Conservation (phyloP, 2,888 invertebrate genomes). For the Amblyteles armatorius region DNA sequence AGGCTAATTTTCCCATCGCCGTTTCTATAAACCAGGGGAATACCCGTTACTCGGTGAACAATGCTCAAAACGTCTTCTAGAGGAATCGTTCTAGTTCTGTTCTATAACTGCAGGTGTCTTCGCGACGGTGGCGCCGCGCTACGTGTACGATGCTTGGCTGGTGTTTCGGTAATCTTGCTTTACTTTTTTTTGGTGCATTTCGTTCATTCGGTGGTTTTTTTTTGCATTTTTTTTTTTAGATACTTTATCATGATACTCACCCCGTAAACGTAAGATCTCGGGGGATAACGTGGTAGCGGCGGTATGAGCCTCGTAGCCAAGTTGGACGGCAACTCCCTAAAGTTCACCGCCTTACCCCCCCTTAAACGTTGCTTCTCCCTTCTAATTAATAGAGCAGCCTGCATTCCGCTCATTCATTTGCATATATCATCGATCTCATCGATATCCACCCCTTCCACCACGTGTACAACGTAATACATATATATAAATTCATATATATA, state of each 20-base stretch:
- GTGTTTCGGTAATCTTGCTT: constrained; percentile 37
- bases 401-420: constrained; percentile 90
- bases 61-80: constrained; percentile 28
- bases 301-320: constrained; percentile 94
- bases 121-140: constrained; percentile 49
- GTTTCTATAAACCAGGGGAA: constrained; percentile 19
- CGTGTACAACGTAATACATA: constrained; percentile 65
- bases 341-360: constrained; percentile 91
- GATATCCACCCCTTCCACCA: constrained; percentile 71
- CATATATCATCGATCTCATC: constrained; percentile 76
- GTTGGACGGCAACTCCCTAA: constrained; percentile 93
- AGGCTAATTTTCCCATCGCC: constrained; percentile 26
- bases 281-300: constrained; percentile 95
- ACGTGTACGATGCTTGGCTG: constrained; percentile 59
- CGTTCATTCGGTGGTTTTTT: constrained; percentile 49
- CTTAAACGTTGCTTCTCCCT: constrained; percentile 94
- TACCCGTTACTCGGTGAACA: background rate
- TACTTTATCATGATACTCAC: constrained; percentile 78
- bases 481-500: constrained; percentile 38
- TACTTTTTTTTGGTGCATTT: constrained; percentile 49
- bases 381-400: constrained; percentile 97
- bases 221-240: constrained; percentile 48
- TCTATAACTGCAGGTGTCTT: constrained; percentile 43
- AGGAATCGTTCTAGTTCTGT: constrained; percentile 12
- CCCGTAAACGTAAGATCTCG: constrained; percentile 86